Percentiles rank a stretch among this genome's conserved stretches.
Evolutionary conservation across 1,140 invertebrate genomes (phyloP).

Genomic region (Cyphomyrmex costatus): DNA sequence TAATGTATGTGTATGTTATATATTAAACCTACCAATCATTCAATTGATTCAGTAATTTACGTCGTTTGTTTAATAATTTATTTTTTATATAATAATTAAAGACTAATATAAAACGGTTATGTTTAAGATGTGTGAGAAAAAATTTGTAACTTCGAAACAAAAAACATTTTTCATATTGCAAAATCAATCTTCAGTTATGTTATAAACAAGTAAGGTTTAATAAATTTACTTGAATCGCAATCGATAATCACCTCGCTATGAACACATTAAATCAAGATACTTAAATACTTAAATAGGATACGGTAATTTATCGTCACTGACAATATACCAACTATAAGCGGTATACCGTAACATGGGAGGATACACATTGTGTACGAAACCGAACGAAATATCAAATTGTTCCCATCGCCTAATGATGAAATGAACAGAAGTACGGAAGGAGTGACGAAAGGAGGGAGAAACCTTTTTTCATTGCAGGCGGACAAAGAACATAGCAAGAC

Average conservation of each 20-base stretch:
- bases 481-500: slow-evolving; percentile 84
- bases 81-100: background rate
- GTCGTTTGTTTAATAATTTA: background rate
- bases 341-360: slow-evolving; percentile 54
- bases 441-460: slow-evolving; percentile 3
- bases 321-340: slow-evolving; percentile 64
- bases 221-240: background rate
- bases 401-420: slow-evolving; percentile 84
- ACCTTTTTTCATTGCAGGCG: slow-evolving; percentile 79
- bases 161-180: background rate
- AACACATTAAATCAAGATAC: background rate
- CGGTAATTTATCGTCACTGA: slow-evolving; percentile 61
- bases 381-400: slow-evolving; percentile 83
- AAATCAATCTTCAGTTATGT: background rate
- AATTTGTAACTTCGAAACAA: background rate
- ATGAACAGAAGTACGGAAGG: slow-evolving; percentile 73
- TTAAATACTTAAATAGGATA: slow-evolving; percentile 13
- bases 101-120: background rate
- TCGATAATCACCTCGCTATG: slow-evolving; percentile 14
- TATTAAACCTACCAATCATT: background rate
- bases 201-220: background rate
- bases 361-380: slow-evolving; percentile 74
- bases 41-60: background rate
- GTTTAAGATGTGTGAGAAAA: background rate
- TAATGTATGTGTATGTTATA: background rate